phyloP scores from a whole-genome alignment of 37 sponge, comb jelly and placozoan genomes.

The Aphrocallistes beatrix region DNA sequence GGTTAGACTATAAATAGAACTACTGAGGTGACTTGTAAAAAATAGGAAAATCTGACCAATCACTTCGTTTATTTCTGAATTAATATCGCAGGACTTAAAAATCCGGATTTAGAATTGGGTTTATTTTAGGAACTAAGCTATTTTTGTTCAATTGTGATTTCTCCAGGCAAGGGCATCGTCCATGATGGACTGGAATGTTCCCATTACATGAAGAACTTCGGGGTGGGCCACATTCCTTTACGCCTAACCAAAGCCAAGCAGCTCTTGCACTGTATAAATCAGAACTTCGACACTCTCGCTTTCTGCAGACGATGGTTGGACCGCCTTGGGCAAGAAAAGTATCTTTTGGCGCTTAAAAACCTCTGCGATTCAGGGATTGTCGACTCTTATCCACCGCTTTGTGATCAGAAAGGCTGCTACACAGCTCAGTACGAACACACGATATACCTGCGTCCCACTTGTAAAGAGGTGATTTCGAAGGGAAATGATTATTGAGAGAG shows the following conservation, averaged over 20 bases:
- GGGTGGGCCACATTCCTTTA: constrained; percentile 82
- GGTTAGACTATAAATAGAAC: too few relatives aligned
- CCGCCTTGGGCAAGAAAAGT: constrained; percentile 79
- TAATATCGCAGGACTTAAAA: too few relatives aligned
- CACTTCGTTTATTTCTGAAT: background rate
- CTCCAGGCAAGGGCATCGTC: constrained; percentile 58
- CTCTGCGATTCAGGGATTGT: constrained; percentile 89
- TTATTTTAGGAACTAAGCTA: background rate
- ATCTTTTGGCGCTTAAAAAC: constrained; percentile 81
- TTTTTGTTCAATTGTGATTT: background rate
- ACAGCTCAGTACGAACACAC: constrained; percentile 99
- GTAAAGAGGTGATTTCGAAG: constrained; percentile 87
- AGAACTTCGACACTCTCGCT: constrained; percentile 90
- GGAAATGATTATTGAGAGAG: constrained; percentile 74
- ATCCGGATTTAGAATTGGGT: background rate
- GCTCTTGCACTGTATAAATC: constrained; percentile 76
- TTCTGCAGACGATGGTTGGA: constrained; percentile 96
- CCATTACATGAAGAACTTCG: constrained; percentile 97
- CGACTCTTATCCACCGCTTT: constrained; percentile 87
- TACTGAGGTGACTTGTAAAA: too few relatives aligned
- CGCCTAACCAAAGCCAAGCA: constrained; percentile 62
- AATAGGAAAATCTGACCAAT: too few relatives aligned
- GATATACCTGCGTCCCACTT: constrained; percentile 79
- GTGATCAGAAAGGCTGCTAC: constrained; percentile 83
- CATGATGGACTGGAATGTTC: constrained; percentile 99